Base-by-base conservation (phyloP, 2,888 invertebrate genomes). In the Cryptus armator region DNA sequence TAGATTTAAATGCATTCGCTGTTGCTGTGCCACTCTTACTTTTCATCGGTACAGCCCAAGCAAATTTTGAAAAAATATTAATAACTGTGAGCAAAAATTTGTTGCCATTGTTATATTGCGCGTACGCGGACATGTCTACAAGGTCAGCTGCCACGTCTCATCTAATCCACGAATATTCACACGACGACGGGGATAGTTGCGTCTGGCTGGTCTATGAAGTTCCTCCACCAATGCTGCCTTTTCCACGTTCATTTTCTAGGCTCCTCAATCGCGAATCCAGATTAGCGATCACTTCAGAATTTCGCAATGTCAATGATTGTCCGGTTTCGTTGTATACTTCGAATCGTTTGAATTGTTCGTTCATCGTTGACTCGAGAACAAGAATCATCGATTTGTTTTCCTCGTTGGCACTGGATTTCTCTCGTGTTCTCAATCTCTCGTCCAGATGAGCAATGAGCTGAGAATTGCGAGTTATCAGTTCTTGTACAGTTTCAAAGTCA, bases 101-200 rank as follows among this genome's bases (percentile, higher is more conserved):
- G 86, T 88, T 90, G 5, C 89, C 89, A 12, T 89, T 90, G 86
- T 93, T 93, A 44, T 88, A 81, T 83, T 43, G 67, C 19, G 91
- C 66, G 90, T 90, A 91, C 44, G 86, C 76, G 19, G 76, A 77
- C 91, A 92, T 90, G 81, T 92, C 91, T 5, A 91, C 92, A n/a
- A 94, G 87, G 89, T 94, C 94, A 12, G 91, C 91, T 94, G 94
- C 93, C 91, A 93, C 43, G 92, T 85, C 85, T 94, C 92, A 88
- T 93, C 90, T 16, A 93, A 88, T 67, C 90, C 92, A 86, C 78
- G 56, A 43, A 78, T 66, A 37, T 67, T 29, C 80, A 64, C 64
- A 80, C 44, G 72, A 82, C 67, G 66, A 59, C 64, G 70, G 1
- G 48, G 53, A n/a, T 81, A 81, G 48, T 76, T 59, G 43, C 70